Evolutionary conservation across 2,113 vertebrate species (phyloP).

Genomic region (Isichthys henryi): DNA sequence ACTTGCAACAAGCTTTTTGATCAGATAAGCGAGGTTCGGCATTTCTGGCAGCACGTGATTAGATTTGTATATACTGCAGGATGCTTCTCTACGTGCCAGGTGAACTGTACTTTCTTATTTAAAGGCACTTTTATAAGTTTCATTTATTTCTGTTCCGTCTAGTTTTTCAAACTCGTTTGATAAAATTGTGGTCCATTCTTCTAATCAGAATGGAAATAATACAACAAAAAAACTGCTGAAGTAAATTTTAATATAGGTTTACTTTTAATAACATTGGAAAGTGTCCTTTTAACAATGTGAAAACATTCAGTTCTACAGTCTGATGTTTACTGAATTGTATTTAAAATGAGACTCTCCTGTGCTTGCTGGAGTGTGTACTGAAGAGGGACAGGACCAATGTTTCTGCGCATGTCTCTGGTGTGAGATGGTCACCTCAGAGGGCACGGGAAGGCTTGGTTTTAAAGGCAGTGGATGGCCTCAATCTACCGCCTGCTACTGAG

Average conservation of each 20-base stretch:
- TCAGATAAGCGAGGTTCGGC: not conserved
- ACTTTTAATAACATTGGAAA: not conserved
- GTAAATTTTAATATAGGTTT: not conserved
- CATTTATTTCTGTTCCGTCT: not conserved
- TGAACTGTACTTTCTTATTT: not conserved
- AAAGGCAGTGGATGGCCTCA: conserved; percentile 57
- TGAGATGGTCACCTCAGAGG: conserved; percentile 34
- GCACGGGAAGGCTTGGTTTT: conserved; percentile 48
- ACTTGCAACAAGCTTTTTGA: not conserved
- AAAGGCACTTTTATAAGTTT: not conserved
- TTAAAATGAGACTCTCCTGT: not conserved
- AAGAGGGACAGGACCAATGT: not conserved
- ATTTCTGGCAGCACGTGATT: not conserved
- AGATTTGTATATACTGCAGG: not conserved
- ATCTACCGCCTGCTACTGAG: conserved; percentile 69
- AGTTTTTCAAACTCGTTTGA: not conserved
- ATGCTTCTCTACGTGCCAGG: not conserved
- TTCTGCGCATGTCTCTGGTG: conserved; percentile 11
- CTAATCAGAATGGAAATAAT: not conserved
- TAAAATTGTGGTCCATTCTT: not conserved
- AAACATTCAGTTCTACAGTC: not conserved
- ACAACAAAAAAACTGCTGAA: not conserved
- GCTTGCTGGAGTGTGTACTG: not conserved
- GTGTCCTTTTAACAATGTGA: not conserved
- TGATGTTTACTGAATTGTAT: not conserved